Evolutionary conservation across 2,797 vertebrate genomes (phyloP).

Genomic region (Schizothorax lantsangensis): DNA sequence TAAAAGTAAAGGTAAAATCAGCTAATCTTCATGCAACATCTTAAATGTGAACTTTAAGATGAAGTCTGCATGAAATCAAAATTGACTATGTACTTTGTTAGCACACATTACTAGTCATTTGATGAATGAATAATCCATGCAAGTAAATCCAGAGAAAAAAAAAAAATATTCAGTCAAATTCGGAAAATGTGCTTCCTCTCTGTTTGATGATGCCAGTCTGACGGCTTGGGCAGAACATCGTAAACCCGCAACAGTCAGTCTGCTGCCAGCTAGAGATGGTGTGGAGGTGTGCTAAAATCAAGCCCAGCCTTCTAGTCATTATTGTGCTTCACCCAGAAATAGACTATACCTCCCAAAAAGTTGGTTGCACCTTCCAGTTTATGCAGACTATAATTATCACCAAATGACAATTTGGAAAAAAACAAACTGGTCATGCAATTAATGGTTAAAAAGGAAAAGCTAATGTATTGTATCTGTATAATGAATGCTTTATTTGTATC

Average conservation of each 20-base stretch:
- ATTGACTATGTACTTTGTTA: not conserved
- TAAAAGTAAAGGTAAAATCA: not conserved
- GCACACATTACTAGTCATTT: not conserved
- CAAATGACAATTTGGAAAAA: not conserved
- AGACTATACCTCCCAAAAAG: not conserved
- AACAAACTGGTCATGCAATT: too few relatives aligned
- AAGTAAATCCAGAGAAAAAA: not conserved
- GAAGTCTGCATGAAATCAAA: not conserved
- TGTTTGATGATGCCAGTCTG: not conserved
- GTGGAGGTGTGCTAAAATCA: not conserved
- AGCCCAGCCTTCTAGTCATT: not conserved
- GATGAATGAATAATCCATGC: not conserved
- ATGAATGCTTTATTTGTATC: not conserved
- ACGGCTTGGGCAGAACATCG: not conserved
- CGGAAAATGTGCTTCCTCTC: not conserved
- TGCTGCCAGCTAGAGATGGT: not conserved
- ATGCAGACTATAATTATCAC: not conserved
- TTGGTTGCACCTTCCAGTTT: not conserved
- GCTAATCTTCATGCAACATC: not conserved
- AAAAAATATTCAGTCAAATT: not conserved
- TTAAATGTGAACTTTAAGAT: not conserved
- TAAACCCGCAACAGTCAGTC: not conserved
- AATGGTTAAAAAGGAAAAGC: not conserved
- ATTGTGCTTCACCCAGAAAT: not conserved
- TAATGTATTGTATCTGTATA: not conserved